phyloP scores from a whole-genome alignment of 2,113 vertebrate species.

The Aptenodytes forsteri region DNA sequence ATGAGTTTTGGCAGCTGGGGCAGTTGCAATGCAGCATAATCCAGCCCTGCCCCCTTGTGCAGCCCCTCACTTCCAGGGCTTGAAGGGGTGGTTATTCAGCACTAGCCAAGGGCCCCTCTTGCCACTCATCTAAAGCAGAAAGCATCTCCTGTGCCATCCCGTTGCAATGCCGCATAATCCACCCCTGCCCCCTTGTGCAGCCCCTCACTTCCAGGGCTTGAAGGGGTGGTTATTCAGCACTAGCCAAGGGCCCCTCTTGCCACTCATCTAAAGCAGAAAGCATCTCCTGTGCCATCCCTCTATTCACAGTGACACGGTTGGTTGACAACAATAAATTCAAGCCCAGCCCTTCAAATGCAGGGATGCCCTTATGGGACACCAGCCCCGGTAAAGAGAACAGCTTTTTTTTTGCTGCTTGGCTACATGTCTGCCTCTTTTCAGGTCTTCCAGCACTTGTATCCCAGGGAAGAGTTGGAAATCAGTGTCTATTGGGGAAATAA shows the following conservation, averaged over 20 bases:
- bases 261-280: neutral
- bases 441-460: neutral
- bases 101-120: neutral
- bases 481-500: neutral
- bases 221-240: neutral
- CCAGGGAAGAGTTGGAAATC: neutral
- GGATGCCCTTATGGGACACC: neutral
- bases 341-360: neutral
- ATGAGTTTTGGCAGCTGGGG: neutral
- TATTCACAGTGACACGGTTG: neutral
- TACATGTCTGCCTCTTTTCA: neutral
- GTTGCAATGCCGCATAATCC: neutral
- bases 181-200: neutral
- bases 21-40: neutral
- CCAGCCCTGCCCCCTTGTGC: neutral
- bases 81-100: neutral
- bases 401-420: neutral
- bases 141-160: neutral
- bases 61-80: neutral
- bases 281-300: neutral
- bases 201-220: neutral
- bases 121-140: neutral
- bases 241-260: neutral
- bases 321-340: neutral
- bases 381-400: neutral